A percentile compares a stretch with the other conserved stretches of the same genome.
Conservation (phyloP, 2,113 vertebrate genomes). For the Clarias batrachus region DNA sequence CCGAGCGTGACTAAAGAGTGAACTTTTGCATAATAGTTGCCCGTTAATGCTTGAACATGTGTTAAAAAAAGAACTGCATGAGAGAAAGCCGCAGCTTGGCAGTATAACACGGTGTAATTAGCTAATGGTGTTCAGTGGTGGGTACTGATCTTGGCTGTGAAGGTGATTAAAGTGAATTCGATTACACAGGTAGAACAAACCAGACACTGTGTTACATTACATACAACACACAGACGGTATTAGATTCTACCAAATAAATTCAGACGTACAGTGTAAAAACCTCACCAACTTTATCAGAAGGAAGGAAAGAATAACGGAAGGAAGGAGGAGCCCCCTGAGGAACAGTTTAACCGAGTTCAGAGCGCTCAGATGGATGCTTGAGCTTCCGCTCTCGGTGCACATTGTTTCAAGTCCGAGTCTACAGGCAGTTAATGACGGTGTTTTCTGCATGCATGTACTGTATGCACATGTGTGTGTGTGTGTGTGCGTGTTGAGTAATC, state of each 20-base stretch:
- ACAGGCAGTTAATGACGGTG: not conserved
- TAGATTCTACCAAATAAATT: not conserved
- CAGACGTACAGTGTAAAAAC: not conserved
- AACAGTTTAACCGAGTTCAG: not conserved
- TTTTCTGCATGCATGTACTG: not conserved
- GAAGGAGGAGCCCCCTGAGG: not conserved
- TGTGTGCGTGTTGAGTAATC: not conserved
- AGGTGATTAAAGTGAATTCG: not conserved
- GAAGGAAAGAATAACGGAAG: not conserved
- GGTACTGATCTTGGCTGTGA: not conserved
- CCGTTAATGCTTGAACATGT: not conserved
- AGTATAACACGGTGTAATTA: not conserved
- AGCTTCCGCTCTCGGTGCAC: not conserved
- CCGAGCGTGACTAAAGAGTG: no score
- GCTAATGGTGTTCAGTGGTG: constrained; percentile 27
- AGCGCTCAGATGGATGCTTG: not conserved
- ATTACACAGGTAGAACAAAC: not conserved
- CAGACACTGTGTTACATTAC: not conserved
- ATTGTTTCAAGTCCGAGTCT: not conserved
- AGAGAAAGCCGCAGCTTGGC: not conserved
- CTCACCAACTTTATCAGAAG: not conserved
- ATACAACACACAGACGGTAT: not conserved
- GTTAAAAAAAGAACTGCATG: not conserved
- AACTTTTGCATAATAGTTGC: no score
- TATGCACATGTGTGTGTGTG: not conserved